Base-by-base conservation (phyloP, 2,888 invertebrate species). In the Homarus gammarus region DNA sequence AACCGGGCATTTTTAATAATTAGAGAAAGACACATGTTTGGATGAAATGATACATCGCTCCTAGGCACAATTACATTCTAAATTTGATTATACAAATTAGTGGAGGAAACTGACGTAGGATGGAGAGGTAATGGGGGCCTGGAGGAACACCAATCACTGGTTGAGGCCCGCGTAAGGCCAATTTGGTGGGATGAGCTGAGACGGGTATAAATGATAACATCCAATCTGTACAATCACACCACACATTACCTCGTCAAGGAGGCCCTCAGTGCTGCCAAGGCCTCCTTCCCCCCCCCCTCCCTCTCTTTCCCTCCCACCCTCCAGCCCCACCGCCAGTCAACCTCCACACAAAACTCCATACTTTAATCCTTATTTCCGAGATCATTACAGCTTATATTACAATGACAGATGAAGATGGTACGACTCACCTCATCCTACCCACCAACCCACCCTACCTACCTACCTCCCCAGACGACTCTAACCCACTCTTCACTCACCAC, bases 11-110 rank as follows among this genome's bases (percentile, higher is more conserved):
- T 77, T 64, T 61, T 64, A 40, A 64, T 64, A 22, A 77, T 77
- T 33, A 64, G 61, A 44, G 75, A 77, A 77, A 40, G 75, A 75
- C 75, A 75, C 61, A 75, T 61, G 75, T 84, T 77, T 75, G 64
- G 61, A 84, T 84, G 84, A 84, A 84, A 84, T 84, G 84, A 84
- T 84, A 84, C 77, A 44, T 77, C 33, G 64, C 84, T 64, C 22
- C 44, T 38, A 33, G 84, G 84, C 64, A 77, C 84, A 84, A 84
- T 84, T 84, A 84, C 84, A 77, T 84, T 84, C 75, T 84, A 84
- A 84, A 77, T 75, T 84, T 84, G 84, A 84, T 84, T 75, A 84
- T 84, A 84, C 64, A 84, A 84, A 75, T 77, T 84, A 77, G 56
- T 27, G 40, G 15, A 10, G 40, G 44, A 27, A 33, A 10, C 75